Evolutionary conservation across 2,888 invertebrate genomes (phyloP).

Genomic region (Epistrophella euchroma): DNA sequence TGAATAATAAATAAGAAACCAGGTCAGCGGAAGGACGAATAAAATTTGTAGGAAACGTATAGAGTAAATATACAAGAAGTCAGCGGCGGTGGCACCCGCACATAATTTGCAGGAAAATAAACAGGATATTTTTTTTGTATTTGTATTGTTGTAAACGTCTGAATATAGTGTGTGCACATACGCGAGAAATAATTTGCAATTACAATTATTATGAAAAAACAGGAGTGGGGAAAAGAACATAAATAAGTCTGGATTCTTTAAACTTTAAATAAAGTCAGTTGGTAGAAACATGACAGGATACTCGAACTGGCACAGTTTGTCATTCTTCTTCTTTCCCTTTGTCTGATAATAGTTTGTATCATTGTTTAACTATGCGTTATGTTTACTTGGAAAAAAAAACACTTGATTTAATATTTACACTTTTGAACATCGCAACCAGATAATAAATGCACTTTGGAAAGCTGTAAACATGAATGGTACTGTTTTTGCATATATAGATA

Average conservation of each 20-base stretch:
- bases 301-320: neutral
- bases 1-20: conserved; percentile 80
- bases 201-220: conserved; percentile 51
- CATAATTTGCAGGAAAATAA: conserved; percentile 41
- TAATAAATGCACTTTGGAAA: conserved; percentile 22
- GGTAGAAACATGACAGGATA: conserved; percentile 21
- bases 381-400: no score
- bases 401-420: neutral
- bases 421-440: neutral
- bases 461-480: conserved; percentile 33
- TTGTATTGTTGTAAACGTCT: neutral
- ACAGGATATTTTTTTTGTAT: conserved; percentile 35
- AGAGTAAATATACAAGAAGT: neutral
- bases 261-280: conserved; percentile 9
- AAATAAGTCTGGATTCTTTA: neutral
- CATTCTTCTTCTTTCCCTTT: neutral
- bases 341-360: conserved; percentile 1
- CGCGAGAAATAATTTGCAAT: conserved; percentile 63
- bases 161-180: conserved; percentile 37
- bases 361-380: neutral
- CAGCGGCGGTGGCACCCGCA: no score
- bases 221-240: neutral
- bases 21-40: conserved; percentile 38
- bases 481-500: neutral
- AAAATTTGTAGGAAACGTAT: neutral